phyloP scores from a whole-genome alignment of 1,140 invertebrate species.

The Bombus sibiricus region DNA sequence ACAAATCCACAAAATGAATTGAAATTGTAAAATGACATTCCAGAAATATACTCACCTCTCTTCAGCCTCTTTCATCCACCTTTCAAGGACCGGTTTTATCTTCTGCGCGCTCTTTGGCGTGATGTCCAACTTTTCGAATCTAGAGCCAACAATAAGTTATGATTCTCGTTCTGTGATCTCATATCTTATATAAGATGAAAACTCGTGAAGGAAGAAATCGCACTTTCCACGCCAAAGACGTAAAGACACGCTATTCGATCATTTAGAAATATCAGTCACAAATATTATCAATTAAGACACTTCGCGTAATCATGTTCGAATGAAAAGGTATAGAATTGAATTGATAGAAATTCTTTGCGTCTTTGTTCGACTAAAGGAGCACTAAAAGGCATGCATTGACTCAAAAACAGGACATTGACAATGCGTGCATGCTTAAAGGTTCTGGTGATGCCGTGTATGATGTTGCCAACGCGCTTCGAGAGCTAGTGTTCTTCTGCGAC shows the following conservation, averaged over 20 bases:
- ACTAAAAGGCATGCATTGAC: slow-evolving; percentile 79
- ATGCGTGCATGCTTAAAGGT: slow-evolving; percentile 82
- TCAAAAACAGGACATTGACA: slow-evolving; percentile 83
- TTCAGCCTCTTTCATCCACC: slow-evolving; percentile 99
- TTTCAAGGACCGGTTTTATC: slow-evolving; percentile 98
- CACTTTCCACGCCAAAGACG: slow-evolving; percentile 40
- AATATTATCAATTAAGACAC: background rate
- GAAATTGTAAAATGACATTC: background rate
- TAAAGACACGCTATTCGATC: slow-evolving; percentile 27
- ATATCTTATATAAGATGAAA: background rate
- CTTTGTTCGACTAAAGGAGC: slow-evolving; percentile 77
- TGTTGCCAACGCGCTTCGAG: slow-evolving; percentile 80
- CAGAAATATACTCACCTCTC: slow-evolving; percentile 89
- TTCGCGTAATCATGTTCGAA: background rate
- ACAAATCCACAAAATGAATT: background rate
- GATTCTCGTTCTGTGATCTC: slow-evolving; percentile 26
- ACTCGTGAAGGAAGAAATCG: slow-evolving; percentile 25
- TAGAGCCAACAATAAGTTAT: slow-evolving; percentile 81
- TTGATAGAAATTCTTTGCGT: slow-evolving; percentile 44
- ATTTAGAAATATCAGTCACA: background rate
- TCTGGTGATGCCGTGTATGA: slow-evolving; percentile 82
- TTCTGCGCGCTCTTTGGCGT: slow-evolving; percentile 99
- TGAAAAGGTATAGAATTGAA: background rate
- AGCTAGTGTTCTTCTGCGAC: slow-evolving; percentile 28
- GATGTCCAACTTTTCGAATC: slow-evolving; percentile 99